Percentiles rank a stretch among this genome's conserved stretches.
Conservation (phyloP, 2,888 invertebrate species). For the Cecidostiba fungosa region DNA sequence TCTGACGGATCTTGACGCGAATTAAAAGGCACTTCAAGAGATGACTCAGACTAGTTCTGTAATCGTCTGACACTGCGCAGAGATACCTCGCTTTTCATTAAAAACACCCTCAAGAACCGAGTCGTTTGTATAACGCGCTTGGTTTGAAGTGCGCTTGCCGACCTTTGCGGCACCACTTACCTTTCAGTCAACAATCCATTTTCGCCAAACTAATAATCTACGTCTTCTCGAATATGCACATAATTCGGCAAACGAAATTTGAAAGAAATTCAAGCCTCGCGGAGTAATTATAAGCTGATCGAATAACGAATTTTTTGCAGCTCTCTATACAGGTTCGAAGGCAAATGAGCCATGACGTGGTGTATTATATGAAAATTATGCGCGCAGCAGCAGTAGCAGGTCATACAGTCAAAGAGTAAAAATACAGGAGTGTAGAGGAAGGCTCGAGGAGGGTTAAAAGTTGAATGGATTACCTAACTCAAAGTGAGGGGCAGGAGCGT, state of each 20-base stretch:
- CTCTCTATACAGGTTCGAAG: neutral
- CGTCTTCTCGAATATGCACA: no score
- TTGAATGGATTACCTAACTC: conserved; percentile 60
- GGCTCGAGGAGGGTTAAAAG: conserved; percentile 43
- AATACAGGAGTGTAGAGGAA: conserved; percentile 11
- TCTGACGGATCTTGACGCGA: conserved; percentile 63
- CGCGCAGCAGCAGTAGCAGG: neutral
- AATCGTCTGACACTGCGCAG: neutral
- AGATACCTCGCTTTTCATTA: conserved; percentile 1
- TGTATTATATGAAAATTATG: conserved; percentile 42
- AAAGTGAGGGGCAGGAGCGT: conserved; percentile 26
- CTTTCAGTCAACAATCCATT: no score
- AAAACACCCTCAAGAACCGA: neutral
- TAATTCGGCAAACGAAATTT: neutral
- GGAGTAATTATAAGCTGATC: neutral
- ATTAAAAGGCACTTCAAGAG: conserved; percentile 51
- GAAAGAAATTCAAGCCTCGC: neutral
- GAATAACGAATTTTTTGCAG: conserved; percentile 3
- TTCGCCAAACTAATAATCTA: no score
- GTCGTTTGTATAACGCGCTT: no score
- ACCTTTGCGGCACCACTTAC: no score
- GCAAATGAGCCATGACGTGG: conserved; percentile 28
- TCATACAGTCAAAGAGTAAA: conserved; percentile 30
- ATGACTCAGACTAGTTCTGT: neutral
- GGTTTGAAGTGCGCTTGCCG: no score